Conservation (phyloP, 2,888 invertebrate genomes). For the Volucella inanis region DNA sequence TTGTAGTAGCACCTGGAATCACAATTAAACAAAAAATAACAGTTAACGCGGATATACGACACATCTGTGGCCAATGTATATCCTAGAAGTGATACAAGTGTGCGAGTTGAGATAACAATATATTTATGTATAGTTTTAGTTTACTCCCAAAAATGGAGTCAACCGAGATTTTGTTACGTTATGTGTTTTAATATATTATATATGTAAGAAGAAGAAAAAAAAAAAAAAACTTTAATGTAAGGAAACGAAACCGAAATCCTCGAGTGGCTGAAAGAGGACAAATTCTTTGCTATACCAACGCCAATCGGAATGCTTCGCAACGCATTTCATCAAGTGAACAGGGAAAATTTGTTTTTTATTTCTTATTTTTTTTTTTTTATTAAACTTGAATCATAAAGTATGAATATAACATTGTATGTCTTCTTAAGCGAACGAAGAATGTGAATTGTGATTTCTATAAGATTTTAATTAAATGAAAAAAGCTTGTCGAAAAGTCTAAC, state of each 20-base stretch:
- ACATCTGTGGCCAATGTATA: constrained; percentile 26
- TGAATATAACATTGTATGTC: constrained; percentile 27
- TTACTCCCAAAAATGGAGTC: constrained; percentile 30
- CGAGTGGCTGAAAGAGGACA: background rate
- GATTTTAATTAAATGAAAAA: constrained; percentile 20
- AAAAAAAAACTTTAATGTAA: constrained; percentile 26
- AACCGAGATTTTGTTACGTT: constrained; percentile 56
- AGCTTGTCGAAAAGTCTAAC: background rate
- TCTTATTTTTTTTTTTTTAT: constrained; percentile 7
- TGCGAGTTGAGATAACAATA: constrained; percentile 38
- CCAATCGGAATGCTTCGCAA: constrained; percentile 7
- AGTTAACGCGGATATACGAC: constrained; percentile 39
- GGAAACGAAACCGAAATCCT: constrained; percentile 7
- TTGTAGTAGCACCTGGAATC: constrained; percentile 48
- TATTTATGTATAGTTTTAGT: constrained; percentile 47
- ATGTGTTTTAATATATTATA: constrained; percentile 43
- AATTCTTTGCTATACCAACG: constrained; percentile 18
- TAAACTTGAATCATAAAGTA: constrained; percentile 3
- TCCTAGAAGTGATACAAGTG: constrained; percentile 56
- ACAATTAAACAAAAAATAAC: background rate
- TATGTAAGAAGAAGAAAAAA: constrained; percentile 8
- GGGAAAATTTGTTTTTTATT: background rate
- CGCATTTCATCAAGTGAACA: constrained; percentile 1
- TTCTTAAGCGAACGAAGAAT: constrained; percentile 29
- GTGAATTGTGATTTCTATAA: constrained; percentile 50